phyloP scores from a whole-genome alignment of 2,888 invertebrate genomes.

The Tetranychus piercei region DNA sequence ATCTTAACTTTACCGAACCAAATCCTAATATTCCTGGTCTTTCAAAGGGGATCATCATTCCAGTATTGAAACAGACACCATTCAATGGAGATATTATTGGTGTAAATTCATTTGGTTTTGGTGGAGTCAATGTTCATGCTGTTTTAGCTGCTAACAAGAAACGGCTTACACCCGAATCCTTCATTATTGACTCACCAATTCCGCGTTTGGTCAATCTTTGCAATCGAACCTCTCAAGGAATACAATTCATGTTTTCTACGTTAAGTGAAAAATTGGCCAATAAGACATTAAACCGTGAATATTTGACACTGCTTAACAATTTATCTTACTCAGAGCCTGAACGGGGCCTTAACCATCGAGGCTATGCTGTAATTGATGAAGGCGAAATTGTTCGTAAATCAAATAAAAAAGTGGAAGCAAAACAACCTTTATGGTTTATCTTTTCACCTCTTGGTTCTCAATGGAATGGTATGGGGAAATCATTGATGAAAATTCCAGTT shows the following conservation, averaged over 20 bases:
- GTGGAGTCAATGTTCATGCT: slow-evolving; percentile 82
- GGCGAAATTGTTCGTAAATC: not conserved
- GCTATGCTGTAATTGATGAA: slow-evolving; percentile 13
- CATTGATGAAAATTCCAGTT: slow-evolving; percentile 35
- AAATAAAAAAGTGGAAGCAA: not conserved
- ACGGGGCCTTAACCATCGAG: slow-evolving; percentile 6
- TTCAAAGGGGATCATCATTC: slow-evolving; percentile 51
- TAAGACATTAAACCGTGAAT: slow-evolving; percentile 45
- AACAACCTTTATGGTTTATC: slow-evolving; percentile 35
- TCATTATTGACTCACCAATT: not conserved
- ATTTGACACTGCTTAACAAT: slow-evolving; percentile 46
- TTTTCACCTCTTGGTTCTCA: slow-evolving; percentile 41
- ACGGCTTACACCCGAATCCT: not conserved
- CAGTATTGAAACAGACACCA: slow-evolving; percentile 40
- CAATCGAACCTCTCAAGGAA: slow-evolving; percentile 65
- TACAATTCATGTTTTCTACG: slow-evolving; percentile 29
- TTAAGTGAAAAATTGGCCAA: slow-evolving; percentile 34
- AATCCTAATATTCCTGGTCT: slow-evolving; percentile 79
- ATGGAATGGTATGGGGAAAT: slow-evolving; percentile 39
- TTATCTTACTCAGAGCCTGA: not conserved
- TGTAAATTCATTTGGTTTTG: slow-evolving; percentile 93
- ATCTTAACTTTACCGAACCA: slow-evolving; percentile 67
- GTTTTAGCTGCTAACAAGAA: slow-evolving; percentile 59
- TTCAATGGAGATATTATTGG: slow-evolving; percentile 77
- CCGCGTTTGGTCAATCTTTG: slow-evolving; percentile 47